These are phyloP conservation scores for Pyrochroa serraticornis DNA, from an alignment of 2,888 invertebrate genomes.

Conservation along the genomic window DNA sequence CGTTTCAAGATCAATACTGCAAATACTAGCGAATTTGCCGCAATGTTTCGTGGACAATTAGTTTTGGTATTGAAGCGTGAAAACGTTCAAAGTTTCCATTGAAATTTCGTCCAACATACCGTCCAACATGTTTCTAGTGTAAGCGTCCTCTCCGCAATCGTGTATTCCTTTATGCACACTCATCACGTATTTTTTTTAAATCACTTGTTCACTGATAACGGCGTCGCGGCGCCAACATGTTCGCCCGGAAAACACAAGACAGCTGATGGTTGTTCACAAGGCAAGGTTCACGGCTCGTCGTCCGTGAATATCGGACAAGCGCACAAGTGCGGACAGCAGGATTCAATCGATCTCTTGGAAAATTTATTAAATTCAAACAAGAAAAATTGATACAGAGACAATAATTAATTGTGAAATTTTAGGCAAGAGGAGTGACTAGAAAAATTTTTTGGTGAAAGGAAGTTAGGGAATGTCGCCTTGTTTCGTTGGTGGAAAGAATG, in stretches of 20 bases:
- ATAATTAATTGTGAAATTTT: no score
- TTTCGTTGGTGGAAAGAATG: no score
- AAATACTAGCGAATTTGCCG: no score
- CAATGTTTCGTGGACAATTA: no score
- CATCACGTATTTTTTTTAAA: conserved; percentile 34
- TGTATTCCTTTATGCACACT: conserved; percentile 43
- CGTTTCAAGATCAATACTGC: no score
- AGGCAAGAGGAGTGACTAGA: neutral
- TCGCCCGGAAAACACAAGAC: conserved; percentile 18
- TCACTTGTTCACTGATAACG: no score
- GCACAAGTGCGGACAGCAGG: conserved; percentile 23
- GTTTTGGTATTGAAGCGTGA: no score
- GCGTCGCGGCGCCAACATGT: no score
- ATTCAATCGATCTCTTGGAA: conserved; percentile 22
- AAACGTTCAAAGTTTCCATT: no score
- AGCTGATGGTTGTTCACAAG: conserved; percentile 38
- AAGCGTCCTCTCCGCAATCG: conserved; percentile 47
- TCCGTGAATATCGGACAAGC: conserved; percentile 31
- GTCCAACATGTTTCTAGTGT: conserved; percentile 52
- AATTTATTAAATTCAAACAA: no score
- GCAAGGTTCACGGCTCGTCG: conserved; percentile 34
- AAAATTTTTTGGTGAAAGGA: no score
- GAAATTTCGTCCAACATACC: conserved; percentile 37
- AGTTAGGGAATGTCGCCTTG: no score
- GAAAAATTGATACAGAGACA: neutral